Conservation (phyloP, 2,888 invertebrate species). For the Lithophane socia region DNA sequence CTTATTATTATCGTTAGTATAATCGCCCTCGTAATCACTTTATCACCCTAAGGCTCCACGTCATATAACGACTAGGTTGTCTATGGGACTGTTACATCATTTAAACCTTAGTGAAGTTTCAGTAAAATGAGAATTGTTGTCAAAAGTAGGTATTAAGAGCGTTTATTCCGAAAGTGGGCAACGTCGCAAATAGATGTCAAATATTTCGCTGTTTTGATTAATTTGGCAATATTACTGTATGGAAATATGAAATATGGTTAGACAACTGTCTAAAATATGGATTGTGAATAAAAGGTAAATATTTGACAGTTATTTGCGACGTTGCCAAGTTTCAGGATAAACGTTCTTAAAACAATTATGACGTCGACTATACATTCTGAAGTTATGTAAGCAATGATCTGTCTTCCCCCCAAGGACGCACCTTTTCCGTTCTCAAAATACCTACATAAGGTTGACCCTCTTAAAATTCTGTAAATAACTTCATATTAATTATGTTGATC, state of each 20-base stretch:
- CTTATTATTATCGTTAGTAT: background rate
- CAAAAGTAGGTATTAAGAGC: too few species aligned
- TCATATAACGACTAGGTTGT: background rate
- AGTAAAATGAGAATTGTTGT: background rate
- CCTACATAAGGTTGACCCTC: constrained; percentile 18
- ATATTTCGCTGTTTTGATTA: too few species aligned
- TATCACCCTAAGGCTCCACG: background rate
- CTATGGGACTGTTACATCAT: background rate
- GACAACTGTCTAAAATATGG: too few species aligned
- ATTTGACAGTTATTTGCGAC: too few species aligned
- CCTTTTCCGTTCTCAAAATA: constrained; percentile 9
- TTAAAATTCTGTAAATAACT: constrained; percentile 38
- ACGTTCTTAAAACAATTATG: background rate
- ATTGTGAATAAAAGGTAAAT: too few species aligned
- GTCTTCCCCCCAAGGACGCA: constrained; percentile 13
- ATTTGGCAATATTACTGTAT: too few species aligned
- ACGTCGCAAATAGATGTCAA: too few species aligned
- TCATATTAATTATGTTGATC: constrained; percentile 37
- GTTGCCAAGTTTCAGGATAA: too few species aligned
- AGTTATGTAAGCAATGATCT: constrained; percentile 18
- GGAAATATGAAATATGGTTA: too few species aligned
- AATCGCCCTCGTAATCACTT: background rate
- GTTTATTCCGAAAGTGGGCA: too few species aligned
- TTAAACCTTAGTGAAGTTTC: background rate
- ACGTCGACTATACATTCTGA: background rate